A percentile compares a stretch with the other conserved stretches of the same genome.
Conservation (phyloP, 2,888 invertebrate species). For the Therioaphis trifolii region DNA sequence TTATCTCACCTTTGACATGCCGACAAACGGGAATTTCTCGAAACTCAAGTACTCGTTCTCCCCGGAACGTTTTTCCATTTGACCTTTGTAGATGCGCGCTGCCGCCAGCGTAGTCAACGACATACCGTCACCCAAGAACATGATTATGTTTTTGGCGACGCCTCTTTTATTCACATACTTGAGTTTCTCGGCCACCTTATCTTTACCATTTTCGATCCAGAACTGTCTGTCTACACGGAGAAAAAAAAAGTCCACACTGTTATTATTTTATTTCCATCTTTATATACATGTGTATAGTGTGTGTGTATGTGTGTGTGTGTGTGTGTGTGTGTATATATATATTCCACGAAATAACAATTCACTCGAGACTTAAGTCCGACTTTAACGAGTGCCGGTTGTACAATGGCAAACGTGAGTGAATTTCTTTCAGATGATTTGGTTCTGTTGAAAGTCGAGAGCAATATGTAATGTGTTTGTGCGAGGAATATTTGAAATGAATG, state of each 20-base stretch:
- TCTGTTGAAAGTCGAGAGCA: conserved; percentile 35
- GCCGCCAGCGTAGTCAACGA: conserved; percentile 87
- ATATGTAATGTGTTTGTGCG: neutral
- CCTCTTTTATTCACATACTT: conserved; percentile 67
- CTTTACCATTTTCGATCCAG: conserved; percentile 57
- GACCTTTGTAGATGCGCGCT: conserved; percentile 81
- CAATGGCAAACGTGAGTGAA: conserved; percentile 26
- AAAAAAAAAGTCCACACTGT: conserved; percentile 13
- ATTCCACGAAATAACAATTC: conserved; percentile 23
- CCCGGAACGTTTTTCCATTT: conserved; percentile 70
- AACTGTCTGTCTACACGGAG: conserved; percentile 34
- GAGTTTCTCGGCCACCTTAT: conserved; percentile 54
- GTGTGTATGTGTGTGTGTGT: neutral
- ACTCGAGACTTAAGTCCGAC: conserved; percentile 43
- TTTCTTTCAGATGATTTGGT: conserved; percentile 25
- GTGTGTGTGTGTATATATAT: neutral
- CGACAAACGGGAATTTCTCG: conserved; percentile 86
- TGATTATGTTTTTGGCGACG: conserved; percentile 82
- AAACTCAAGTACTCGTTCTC: conserved; percentile 69
- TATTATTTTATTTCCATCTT: conserved; percentile 19
- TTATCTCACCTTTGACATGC: conserved; percentile 79
- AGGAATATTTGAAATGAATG: conserved; percentile 20
- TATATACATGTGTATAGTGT: neutral
- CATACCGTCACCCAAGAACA: conserved; percentile 94
- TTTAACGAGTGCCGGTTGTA: conserved; percentile 44